Percentiles rank a stretch among this genome's conserved stretches.
phyloP scores from a whole-genome alignment of 2,888 invertebrate genomes.

The Andricus quercusramuli region DNA sequence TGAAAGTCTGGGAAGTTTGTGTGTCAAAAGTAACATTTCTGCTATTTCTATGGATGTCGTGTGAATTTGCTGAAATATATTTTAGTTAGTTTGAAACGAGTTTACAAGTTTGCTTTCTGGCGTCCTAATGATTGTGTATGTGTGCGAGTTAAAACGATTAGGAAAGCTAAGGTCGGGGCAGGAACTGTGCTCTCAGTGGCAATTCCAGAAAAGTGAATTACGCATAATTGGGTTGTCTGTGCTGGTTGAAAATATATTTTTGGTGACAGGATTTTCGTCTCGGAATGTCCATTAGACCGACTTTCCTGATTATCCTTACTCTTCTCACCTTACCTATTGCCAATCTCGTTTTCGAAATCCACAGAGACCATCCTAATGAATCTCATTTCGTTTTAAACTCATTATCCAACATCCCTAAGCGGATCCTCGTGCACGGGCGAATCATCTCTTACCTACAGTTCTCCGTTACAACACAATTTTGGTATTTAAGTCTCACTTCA shows the following conservation, averaged over 20 bases:
- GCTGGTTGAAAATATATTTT: conserved; percentile 69
- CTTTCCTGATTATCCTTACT: conserved; percentile 62
- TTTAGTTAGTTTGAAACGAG: conserved; percentile 13
- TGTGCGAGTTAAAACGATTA: conserved; percentile 70
- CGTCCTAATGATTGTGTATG: conserved; percentile 48
- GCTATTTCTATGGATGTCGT: neutral
- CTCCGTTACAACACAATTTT: neutral
- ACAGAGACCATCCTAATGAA: conserved; percentile 42
- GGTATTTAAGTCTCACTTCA: too few relatives aligned
- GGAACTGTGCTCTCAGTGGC: conserved; percentile 49
- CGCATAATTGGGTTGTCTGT: conserved; percentile 67
- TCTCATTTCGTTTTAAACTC: conserved; percentile 30
- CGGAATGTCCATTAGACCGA: conserved; percentile 64
- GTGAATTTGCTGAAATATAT: neutral
- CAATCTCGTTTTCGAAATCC: conserved; percentile 70
- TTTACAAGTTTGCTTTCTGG: neutral
- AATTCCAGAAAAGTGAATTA: conserved; percentile 65
- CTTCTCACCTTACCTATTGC: conserved; percentile 56
- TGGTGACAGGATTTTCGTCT: conserved; percentile 64
- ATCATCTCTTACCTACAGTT: neutral
- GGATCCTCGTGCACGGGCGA: neutral
- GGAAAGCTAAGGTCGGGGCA: conserved; percentile 62
- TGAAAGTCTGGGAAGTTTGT: neutral
- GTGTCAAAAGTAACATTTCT: neutral
- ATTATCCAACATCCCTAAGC: conserved; percentile 6